These are phyloP conservation scores for Sebastes schlegelii DNA, from an alignment of 2,113 vertebrate species.

Conservation along the genomic window DNA sequence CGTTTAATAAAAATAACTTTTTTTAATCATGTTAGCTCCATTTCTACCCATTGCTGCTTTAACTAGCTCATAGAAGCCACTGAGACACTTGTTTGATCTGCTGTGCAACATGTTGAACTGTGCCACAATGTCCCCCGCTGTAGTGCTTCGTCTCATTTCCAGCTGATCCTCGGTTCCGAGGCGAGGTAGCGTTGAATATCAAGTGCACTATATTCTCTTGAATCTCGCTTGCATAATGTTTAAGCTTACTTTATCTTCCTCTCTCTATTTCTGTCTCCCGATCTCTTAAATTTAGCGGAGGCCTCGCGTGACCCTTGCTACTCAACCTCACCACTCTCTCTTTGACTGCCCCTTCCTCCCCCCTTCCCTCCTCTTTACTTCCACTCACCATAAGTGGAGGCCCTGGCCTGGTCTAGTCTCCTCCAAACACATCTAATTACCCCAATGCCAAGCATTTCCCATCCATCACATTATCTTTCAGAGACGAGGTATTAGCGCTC, in stretches of 20 bases:
- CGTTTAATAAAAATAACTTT: too few relatives aligned
- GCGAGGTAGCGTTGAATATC: not conserved
- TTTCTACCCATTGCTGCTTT: not conserved
- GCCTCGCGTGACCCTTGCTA: slow-evolving; percentile 50
- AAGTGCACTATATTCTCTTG: not conserved
- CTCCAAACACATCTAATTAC: slow-evolving; percentile 91
- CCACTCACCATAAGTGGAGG: slow-evolving; percentile 77
- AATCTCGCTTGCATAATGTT: not conserved
- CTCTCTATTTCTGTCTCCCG: slow-evolving; percentile 14
- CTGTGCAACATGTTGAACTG: not conserved
- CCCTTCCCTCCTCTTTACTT: slow-evolving; percentile 39
- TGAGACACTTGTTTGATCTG: slow-evolving; percentile 22
- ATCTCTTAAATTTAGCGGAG: slow-evolving; percentile 39
- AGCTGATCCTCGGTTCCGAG: not conserved
- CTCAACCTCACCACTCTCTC: slow-evolving; percentile 48
- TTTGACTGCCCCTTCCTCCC: slow-evolving; percentile 39
- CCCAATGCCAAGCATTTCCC: slow-evolving; percentile 86
- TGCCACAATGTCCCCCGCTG: slow-evolving; percentile 5
- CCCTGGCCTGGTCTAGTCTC: slow-evolving; percentile 68
- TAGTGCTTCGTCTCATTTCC: not conserved
- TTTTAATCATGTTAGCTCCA: too few relatives aligned
- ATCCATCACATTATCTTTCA: slow-evolving; percentile 88
- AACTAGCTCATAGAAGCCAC: not conserved
- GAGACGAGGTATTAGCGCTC: slow-evolving; percentile 87
- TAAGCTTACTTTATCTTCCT: not conserved